Evolutionary conservation across 2,797 vertebrate species (phyloP).

Genomic region (Lutjanus campechanus): DNA sequence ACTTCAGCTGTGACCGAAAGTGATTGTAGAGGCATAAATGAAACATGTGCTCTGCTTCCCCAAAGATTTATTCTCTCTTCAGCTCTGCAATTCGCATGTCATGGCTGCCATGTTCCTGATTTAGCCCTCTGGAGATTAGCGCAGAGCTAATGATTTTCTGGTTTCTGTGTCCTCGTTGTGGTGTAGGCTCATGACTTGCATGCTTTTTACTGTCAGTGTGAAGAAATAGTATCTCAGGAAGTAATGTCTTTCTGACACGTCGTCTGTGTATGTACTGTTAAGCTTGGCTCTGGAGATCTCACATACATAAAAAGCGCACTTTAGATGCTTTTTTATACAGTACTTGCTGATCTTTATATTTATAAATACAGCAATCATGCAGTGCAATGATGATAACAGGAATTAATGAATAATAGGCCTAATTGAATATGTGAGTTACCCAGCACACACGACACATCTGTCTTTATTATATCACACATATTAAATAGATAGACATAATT

Average conservation of each 20-base stretch:
- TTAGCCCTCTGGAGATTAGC: constrained; percentile 61
- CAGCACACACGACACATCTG: neutral
- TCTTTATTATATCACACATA: neutral
- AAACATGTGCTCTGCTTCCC: constrained; percentile 40
- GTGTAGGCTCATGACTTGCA: constrained; percentile 25
- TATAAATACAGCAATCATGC: neutral
- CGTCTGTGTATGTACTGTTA: neutral
- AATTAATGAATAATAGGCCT: neutral
- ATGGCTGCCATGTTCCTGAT: constrained; percentile 67
- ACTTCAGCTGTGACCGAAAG: constrained; percentile 44
- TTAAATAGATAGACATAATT: neutral
- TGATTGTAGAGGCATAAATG: constrained; percentile 45
- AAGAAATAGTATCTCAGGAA: constrained; percentile 22
- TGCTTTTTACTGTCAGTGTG: constrained; percentile 40
- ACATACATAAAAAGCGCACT: neutral
- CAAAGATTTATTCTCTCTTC: constrained; percentile 54
- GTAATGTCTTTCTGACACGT: neutral
- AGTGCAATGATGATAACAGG: neutral
- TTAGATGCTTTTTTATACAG: neutral
- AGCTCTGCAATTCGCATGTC: constrained; percentile 50
- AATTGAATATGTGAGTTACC: neutral
- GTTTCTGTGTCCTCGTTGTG: constrained; percentile 37
- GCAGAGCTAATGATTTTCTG: constrained; percentile 63
- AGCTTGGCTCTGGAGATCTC: neutral
- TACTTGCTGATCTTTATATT: neutral